Conservation (phyloP, 2,797 vertebrate genomes). For the Bradypodion pumilum region DNA sequence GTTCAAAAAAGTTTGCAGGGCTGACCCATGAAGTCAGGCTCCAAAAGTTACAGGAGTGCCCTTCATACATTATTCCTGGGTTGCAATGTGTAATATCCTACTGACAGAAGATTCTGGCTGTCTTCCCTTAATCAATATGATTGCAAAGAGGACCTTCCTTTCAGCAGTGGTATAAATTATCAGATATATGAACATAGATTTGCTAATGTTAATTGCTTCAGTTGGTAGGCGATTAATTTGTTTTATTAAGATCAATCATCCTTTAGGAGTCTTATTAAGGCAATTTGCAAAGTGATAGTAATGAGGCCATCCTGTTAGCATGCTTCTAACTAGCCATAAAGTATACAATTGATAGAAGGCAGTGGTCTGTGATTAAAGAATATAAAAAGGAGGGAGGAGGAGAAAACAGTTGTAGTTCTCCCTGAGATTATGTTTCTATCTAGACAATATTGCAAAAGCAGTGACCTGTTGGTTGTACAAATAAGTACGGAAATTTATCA, state of each 20-base stretch:
- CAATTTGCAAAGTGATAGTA: slow-evolving; percentile 68
- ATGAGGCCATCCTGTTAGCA: slow-evolving; percentile 43
- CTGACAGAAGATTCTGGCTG: slow-evolving; percentile 58
- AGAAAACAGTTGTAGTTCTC: rapidly evolving
- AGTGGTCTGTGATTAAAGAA: neutral
- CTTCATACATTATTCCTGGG: slow-evolving; percentile 37
- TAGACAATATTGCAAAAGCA: too few species aligned
- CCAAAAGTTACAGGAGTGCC: slow-evolving; percentile 21
- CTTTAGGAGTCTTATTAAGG: slow-evolving; percentile 60
- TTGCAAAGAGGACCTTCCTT: slow-evolving; percentile 62
- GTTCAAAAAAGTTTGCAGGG: neutral
- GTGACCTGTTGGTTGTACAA: too few species aligned
- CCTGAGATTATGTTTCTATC: neutral
- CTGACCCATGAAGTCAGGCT: neutral
- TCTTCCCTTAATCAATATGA: slow-evolving; percentile 69
- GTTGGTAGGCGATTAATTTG: slow-evolving; percentile 76
- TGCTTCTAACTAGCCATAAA: slow-evolving; percentile 51
- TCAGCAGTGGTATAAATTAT: slow-evolving; percentile 71
- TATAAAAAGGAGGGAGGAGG: neutral
- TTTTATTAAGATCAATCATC: slow-evolving; percentile 78
- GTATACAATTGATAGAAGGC: slow-evolving; percentile 29
- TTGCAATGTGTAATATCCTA: slow-evolving; percentile 22
- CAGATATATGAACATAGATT: slow-evolving; percentile 72
- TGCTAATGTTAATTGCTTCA: slow-evolving; percentile 74
- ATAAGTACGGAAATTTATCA: neutral